Conservation (phyloP, 1,140 invertebrate genomes). For the Magallana angulata region DNA sequence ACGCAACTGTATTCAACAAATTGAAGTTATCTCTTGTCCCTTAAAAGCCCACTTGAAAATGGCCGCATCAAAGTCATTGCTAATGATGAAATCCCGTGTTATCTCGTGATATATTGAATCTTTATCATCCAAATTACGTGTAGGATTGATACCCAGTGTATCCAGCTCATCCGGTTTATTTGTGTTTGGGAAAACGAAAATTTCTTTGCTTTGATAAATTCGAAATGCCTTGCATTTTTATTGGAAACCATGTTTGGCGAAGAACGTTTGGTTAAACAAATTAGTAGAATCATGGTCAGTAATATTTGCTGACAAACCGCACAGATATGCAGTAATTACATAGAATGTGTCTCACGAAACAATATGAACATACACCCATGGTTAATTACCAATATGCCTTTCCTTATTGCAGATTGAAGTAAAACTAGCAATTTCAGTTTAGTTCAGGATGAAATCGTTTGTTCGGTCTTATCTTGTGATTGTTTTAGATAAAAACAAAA, state of each 20-base stretch:
- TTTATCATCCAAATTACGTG: constrained; percentile 40
- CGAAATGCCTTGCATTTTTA: constrained; percentile 35
- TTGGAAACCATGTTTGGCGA: constrained; percentile 20
- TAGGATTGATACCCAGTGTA: constrained; percentile 17
- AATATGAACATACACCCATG: no score
- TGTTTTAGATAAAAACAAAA: no score
- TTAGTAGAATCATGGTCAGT: background rate
- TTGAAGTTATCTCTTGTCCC: constrained; percentile 40
- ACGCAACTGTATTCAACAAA: constrained; percentile 16
- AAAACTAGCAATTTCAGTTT: no score
- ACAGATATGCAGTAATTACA: constrained; percentile 1
- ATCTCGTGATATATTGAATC: constrained; percentile 37
- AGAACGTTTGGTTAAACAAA: constrained; percentile 39
- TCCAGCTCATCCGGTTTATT: constrained; percentile 32
- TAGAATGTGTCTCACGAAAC: background rate
- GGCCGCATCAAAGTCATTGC: constrained; percentile 48
- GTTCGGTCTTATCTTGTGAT: no score
- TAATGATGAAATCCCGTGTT: constrained; percentile 30
- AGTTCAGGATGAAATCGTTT: no score
- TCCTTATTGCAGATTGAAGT: no score
- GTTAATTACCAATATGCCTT: no score
- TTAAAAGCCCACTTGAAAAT: constrained; percentile 43
- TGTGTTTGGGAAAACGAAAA: constrained; percentile 35
- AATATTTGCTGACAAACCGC: constrained; percentile 29
- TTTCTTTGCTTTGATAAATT: constrained; percentile 36